Evolutionary conservation across 2,888 invertebrate genomes (phyloP).

Genomic region (Bruchidius siliquastri): DNA sequence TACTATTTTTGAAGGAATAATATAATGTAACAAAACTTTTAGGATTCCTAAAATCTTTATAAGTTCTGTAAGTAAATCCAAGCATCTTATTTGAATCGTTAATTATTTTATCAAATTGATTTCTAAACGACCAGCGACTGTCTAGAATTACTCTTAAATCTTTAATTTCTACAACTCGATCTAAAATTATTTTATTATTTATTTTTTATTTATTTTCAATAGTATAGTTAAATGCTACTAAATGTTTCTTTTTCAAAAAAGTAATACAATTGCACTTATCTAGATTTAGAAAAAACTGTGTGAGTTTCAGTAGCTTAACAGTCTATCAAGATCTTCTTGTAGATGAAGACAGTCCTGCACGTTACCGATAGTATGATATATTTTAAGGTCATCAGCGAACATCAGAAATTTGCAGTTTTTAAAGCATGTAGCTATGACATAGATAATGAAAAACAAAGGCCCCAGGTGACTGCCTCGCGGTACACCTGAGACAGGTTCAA

Average conservation of each 20-base stretch:
- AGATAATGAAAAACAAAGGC: neutral
- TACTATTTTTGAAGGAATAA: neutral
- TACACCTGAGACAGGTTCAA: neutral
- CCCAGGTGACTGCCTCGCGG: neutral
- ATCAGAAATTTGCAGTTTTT: neutral
- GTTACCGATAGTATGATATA: neutral
- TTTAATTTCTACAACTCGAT: neutral
- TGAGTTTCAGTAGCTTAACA: neutral
- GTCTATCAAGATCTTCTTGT: neutral
- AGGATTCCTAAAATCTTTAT: neutral
- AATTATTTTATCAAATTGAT: neutral
- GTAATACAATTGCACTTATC: neutral
- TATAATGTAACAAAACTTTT: neutral
- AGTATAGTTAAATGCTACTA: neutral
- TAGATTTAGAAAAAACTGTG: neutral
- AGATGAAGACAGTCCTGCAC: neutral
- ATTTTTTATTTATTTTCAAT: too few relatives aligned
- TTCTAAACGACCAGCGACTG: neutral
- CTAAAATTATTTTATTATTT: neutral
- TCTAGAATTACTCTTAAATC: neutral
- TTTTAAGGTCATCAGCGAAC: neutral
- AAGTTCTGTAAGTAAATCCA: neutral
- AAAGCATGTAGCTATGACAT: neutral
- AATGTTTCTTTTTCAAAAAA: neutral
- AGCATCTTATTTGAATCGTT: neutral